Evolutionary conservation across 2,113 vertebrate genomes (phyloP).

Genomic region (Fulmarus glacialis): DNA sequence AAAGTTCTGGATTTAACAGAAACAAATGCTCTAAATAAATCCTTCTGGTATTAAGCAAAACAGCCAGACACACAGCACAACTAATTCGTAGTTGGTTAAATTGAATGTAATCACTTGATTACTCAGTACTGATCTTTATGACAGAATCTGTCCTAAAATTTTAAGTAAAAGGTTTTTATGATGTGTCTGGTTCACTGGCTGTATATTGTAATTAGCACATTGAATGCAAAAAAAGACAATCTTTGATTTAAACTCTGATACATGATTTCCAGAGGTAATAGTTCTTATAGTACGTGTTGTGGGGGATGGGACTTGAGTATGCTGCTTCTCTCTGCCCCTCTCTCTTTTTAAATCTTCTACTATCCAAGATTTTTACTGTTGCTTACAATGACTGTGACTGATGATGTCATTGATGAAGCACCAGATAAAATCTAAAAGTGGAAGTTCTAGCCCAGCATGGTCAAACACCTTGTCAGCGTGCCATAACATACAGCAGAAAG

Average conservation of each 20-base stretch:
- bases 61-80: neutral
- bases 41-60: neutral
- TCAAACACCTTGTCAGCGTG: neutral
- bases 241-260: neutral
- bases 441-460: neutral
- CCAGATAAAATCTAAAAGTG: neutral
- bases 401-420: neutral
- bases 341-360: fast-evolving
- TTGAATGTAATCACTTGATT: neutral
- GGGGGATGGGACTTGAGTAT: neutral
- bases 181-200: neutral
- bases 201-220: neutral
- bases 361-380: neutral
- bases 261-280: neutral
- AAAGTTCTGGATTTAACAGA: neutral
- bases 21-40: neutral
- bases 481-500: neutral
- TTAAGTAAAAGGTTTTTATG: neutral
- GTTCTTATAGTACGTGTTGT: fast-evolving
- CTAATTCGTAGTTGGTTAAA: neutral
- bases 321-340: neutral
- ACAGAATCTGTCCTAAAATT: neutral
- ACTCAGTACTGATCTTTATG: neutral
- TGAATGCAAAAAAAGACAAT: neutral
- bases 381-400: neutral